phyloP scores from a whole-genome alignment of 2,888 invertebrate genomes.

The Coenonympha glycerion region DNA sequence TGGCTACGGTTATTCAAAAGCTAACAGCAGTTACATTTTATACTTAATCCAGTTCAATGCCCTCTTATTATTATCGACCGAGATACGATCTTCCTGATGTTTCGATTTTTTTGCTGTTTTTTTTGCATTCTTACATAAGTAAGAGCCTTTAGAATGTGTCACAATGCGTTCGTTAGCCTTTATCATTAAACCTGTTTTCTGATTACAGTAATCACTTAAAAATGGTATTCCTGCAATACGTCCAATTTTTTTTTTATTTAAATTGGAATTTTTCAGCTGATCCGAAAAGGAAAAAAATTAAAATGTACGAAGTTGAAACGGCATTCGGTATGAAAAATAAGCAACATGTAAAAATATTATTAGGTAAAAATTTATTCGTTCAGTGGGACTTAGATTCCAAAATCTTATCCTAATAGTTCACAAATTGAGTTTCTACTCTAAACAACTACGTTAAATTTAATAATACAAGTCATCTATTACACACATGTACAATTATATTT shows the following conservation, averaged over 20 bases:
- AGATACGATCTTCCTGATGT: neutral
- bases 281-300: too few species aligned
- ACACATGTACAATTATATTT: conserved; percentile 10
- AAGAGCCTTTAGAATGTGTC: too few species aligned
- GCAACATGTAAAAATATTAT: conserved; percentile 9
- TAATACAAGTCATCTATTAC: conserved; percentile 20
- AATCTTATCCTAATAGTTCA: conserved; percentile 30
- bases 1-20: too few species aligned
- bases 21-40: neutral
- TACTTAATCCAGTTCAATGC: neutral
- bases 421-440: conserved; percentile 27
- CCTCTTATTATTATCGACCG: neutral
- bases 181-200: too few species aligned
- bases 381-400: conserved; percentile 27
- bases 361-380: conserved; percentile 23
- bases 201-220: too few species aligned
- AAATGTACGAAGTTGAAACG: too few species aligned
- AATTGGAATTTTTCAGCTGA: too few species aligned
- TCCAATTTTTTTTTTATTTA: too few species aligned
- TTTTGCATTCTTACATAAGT: neutral
- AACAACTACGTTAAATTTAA: conserved; percentile 21
- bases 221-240: too few species aligned
- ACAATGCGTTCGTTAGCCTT: too few species aligned
- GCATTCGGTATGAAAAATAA: neutral
- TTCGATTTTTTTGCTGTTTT: neutral